These are phyloP conservation scores for Oscarella lobularis DNA, from an alignment of 37 sponge, comb jelly and placozoan species.

Conservation along the genomic window DNA sequence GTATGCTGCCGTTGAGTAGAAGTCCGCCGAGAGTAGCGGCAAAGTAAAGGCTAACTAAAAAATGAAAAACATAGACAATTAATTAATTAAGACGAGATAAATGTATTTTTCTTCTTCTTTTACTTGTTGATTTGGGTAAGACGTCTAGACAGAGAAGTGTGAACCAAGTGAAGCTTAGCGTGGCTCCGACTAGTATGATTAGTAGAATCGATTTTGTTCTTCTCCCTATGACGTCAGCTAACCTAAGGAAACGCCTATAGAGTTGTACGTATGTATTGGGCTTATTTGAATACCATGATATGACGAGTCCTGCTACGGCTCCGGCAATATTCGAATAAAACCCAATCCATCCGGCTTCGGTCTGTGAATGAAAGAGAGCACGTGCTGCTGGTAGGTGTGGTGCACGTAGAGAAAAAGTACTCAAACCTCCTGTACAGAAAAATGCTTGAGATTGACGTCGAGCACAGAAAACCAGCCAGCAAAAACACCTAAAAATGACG, in stretches of 20 bases:
- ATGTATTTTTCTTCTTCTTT: not conserved
- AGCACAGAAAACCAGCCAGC: slow-evolving; percentile 9
- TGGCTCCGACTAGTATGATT: not conserved
- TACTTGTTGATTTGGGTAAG: not conserved
- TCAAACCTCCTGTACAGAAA: slow-evolving; percentile 1
- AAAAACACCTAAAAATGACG: not conserved
- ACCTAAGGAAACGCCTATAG: not conserved
- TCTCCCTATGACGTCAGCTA: not conserved
- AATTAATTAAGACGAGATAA: not conserved
- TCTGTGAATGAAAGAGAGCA: not conserved
- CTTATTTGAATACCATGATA: slow-evolving; percentile 13
- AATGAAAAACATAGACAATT: not conserved
- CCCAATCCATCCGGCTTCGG: slow-evolving; percentile 13
- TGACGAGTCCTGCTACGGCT: slow-evolving; percentile 4
- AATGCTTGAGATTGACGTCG: slow-evolving; percentile 5
- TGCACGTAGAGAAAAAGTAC: too few species aligned
- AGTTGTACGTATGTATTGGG: too few species aligned
- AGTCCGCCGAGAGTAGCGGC: slow-evolving; percentile 3
- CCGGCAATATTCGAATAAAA: slow-evolving; percentile 8
- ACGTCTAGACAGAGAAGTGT: not conserved
- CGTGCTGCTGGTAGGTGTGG: not conserved
- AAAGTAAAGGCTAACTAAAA: slow-evolving; percentile 5
- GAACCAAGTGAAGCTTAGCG: not conserved
- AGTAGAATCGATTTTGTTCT: not conserved
- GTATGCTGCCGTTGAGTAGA: slow-evolving; percentile 10